These are phyloP conservation scores for Tenthredo distinguenda DNA, from an alignment of 2,888 invertebrate species.

Conservation along the genomic window DNA sequence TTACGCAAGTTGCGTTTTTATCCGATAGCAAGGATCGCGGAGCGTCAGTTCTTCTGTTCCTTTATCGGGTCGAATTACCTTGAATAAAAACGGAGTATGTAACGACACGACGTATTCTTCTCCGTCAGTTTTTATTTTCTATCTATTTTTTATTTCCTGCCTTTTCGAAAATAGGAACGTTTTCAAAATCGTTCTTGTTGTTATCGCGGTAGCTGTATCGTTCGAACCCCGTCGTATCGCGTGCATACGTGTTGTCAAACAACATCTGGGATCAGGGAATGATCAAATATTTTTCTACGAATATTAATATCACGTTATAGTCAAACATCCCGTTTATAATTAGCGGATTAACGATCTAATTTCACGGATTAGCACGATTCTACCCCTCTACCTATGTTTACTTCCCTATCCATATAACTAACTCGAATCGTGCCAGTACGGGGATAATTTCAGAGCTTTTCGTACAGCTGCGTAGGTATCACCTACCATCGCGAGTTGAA, in stretches of 20 bases:
- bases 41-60: not conserved
- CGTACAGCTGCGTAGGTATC: no score
- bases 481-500: not conserved
- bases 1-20: not conserved
- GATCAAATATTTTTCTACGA: not conserved
- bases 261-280: no score
- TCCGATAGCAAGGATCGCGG: not conserved
- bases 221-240: no score
- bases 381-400: not conserved
- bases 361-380: not conserved
- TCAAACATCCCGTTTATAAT: not conserved
- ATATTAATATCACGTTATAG: not conserved
- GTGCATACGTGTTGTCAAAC: no score
- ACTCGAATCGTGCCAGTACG: not conserved
- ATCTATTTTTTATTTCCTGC: no score
- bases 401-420: not conserved
- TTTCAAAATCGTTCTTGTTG: no score
- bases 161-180: no score
- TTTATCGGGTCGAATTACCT: not conserved
- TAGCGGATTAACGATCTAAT: slow-evolving; percentile 1
- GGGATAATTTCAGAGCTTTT: slow-evolving; percentile 1
- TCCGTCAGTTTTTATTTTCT: no score
- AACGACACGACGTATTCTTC: not conserved
- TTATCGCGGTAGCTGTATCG: no score
- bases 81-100: not conserved